phyloP scores from a whole-genome alignment of 2,113 vertebrate species.

The Dissostichus mawsoni region DNA sequence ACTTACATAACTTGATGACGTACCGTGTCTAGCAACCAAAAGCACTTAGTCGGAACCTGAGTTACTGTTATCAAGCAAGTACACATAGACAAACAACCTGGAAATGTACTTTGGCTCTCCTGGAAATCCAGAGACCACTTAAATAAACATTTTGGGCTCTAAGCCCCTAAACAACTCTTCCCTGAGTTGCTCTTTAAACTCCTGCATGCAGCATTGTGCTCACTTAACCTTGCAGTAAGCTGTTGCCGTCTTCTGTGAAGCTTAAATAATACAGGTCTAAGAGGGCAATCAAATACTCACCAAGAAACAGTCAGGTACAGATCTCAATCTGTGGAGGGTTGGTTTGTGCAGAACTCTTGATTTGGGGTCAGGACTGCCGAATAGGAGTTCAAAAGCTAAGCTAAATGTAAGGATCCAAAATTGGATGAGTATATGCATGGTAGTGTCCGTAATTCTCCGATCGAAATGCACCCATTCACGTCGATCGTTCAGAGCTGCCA shows the following conservation, averaged over 20 bases:
- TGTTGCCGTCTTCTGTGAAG: constrained; percentile 41
- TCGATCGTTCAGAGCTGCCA: too few species aligned
- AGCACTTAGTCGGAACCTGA: background rate
- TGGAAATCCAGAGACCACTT: constrained; percentile 39
- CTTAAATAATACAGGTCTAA: constrained; percentile 54
- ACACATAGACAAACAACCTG: constrained; percentile 46
- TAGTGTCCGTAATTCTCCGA: too few species aligned
- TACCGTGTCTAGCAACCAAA: background rate
- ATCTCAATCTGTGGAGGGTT: constrained; percentile 27
- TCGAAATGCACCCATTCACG: too few species aligned
- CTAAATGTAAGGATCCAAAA: too few species aligned
- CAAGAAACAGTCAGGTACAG: constrained; percentile 30
- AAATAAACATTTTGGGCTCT: constrained; percentile 56
- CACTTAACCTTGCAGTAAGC: constrained; percentile 53
- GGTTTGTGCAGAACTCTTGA: constrained; percentile 2
- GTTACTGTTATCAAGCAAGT: constrained; percentile 37
- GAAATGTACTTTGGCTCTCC: constrained; percentile 42
- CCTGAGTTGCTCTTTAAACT: constrained; percentile 56
- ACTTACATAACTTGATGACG: background rate
- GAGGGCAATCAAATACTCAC: constrained; percentile 45
- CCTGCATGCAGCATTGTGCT: constrained; percentile 49
- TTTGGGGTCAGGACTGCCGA: constrained; percentile 1
- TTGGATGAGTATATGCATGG: too few species aligned
- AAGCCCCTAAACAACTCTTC: constrained; percentile 48
- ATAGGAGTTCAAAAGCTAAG: background rate